phyloP scores from a whole-genome alignment of 2,113 vertebrate species.

The Gyps fulvus region DNA sequence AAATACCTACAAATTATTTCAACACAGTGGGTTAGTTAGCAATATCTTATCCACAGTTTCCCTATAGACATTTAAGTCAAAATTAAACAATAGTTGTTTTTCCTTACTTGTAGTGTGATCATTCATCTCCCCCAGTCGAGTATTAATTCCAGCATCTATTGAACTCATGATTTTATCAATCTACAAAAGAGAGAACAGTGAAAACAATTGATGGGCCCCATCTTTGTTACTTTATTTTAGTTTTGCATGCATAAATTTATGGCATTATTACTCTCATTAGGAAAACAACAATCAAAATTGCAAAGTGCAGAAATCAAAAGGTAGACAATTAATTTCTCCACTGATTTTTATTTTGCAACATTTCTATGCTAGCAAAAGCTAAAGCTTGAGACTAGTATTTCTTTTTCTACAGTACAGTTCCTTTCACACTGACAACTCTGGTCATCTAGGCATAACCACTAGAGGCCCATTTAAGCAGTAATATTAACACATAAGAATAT shows the following conservation, averaged over 20 bases:
- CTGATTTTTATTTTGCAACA: not conserved
- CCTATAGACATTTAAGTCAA: not conserved
- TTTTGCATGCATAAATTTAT: not conserved
- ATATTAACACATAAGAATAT: not conserved
- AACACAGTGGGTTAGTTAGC: not conserved
- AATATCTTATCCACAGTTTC: not conserved
- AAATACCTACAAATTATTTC: conserved; percentile 6
- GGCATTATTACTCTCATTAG: not conserved
- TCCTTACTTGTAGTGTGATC: conserved; percentile 81
- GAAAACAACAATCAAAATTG: not conserved
- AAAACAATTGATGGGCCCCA: not conserved
- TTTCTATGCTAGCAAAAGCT: not conserved
- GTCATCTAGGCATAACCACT: not conserved
- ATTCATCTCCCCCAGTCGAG: conserved; percentile 82
- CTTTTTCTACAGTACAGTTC: not conserved
- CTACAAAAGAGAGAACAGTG: conserved; percentile 70
- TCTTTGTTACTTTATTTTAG: not conserved
- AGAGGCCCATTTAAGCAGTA: not conserved
- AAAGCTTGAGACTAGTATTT: not conserved
- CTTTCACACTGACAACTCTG: not conserved
- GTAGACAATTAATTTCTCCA: not conserved
- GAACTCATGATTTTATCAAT: conserved; percentile 99
- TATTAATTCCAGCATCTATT: conserved; percentile 91
- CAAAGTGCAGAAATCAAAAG: not conserved
- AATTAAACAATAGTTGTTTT: not conserved